Conservation (phyloP, 2,888 invertebrate species). For the Molorchus minor region DNA sequence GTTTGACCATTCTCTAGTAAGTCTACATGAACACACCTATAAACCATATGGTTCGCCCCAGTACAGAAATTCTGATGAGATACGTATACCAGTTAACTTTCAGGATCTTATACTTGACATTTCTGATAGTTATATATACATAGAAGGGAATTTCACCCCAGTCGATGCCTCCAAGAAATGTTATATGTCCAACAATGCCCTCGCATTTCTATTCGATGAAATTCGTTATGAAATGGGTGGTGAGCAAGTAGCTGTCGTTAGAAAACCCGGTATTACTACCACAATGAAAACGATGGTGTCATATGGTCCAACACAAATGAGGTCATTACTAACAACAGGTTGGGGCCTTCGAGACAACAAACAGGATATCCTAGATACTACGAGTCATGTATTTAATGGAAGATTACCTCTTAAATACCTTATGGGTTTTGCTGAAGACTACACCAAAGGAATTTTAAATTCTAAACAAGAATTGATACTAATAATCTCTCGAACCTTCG, state of each 20-base stretch:
- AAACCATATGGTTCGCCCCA: constrained; percentile 18
- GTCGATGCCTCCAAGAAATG: constrained; percentile 11
- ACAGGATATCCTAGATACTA: neutral
- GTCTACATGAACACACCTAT: constrained; percentile 21
- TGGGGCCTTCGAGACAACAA: neutral
- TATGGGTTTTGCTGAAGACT: too few species aligned
- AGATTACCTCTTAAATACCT: constrained; percentile 1
- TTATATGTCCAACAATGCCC: constrained; percentile 14
- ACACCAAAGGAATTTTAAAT: too few species aligned
- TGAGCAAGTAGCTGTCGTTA: constrained; percentile 17
- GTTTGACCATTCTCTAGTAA: constrained; percentile 9
- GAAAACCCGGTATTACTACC: constrained; percentile 4
- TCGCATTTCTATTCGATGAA: constrained; percentile 18
- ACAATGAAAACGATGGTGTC: constrained; percentile 1
- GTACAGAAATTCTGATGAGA: constrained; percentile 12
- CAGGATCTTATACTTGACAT: constrained; percentile 26
- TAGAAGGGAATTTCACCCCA: constrained; percentile 19
- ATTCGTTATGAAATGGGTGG: constrained; percentile 21
- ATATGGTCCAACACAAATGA: neutral
- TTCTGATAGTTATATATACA: constrained; percentile 23
- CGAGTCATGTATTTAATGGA: neutral
- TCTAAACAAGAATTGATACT: too few species aligned
- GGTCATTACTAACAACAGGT: neutral
- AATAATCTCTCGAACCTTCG: too few species aligned
- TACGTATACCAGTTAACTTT: constrained; percentile 14